Evolutionary conservation across 2,797 vertebrate genomes (phyloP).

Genomic region (Hoplostethus mediterraneus): DNA sequence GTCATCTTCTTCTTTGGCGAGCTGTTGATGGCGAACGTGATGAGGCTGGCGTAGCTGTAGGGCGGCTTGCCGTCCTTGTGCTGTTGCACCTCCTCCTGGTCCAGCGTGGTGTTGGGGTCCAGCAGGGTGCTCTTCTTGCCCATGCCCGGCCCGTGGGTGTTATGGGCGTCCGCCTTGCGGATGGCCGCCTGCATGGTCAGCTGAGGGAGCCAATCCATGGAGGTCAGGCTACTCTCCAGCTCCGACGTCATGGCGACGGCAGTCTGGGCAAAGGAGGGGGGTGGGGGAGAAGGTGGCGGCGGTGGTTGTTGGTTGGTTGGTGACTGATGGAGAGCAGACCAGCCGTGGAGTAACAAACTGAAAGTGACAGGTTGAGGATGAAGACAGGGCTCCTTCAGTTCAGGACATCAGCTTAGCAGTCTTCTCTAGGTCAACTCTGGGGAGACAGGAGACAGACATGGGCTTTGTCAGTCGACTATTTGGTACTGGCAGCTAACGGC

Average conservation of each 20-base stretch:
- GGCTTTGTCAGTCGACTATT: conserved; percentile 42
- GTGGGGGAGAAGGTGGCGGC: conserved; percentile 67
- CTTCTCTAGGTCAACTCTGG: conserved; percentile 70
- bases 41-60: conserved; percentile 95
- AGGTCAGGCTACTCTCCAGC: conserved; percentile 95
- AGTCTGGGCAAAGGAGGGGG: conserved; percentile 70
- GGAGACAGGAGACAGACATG: conserved; percentile 51
- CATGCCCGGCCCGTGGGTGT: conserved; percentile 89
- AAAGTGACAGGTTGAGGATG: conserved; percentile 47
- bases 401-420: conserved; percentile 68
- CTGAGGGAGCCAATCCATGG: conserved; percentile 96
- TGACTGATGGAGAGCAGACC: conserved; percentile 50
- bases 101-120: conserved; percentile 93
- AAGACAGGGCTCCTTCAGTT: conserved; percentile 65
- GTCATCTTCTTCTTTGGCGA: conserved; percentile 98
- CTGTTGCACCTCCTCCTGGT: conserved; percentile 95
- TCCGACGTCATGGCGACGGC: conserved; percentile 92
- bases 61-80: conserved; percentile 95
- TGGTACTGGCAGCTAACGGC: not conserved
- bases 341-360: conserved; percentile 50
- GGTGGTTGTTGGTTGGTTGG: conserved; percentile 45
- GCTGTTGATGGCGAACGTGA: conserved; percentile 95
- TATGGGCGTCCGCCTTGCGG: conserved; percentile 91
- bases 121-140: conserved; percentile 90
- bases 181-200: conserved; percentile 94